Evolutionary conservation across 2,888 invertebrate species (phyloP), one percentile per base, ranked within the genome.

Genomic region (Patella ulyssiponensis): DNA sequence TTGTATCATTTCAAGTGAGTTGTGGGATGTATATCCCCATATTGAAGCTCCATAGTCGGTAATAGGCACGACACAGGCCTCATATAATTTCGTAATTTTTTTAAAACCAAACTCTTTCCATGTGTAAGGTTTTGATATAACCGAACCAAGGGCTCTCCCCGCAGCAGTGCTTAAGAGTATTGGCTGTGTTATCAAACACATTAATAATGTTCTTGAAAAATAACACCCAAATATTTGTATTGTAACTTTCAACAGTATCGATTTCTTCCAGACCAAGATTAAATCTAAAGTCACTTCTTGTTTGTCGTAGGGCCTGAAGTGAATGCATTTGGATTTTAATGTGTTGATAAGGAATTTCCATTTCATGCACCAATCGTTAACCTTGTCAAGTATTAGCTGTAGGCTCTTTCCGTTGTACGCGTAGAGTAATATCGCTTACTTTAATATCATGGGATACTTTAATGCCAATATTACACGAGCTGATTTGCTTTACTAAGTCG

Each of bases 211-310:
- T 71, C 69, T 53, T 74, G 17, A 52, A 81, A 80, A 11, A 69
- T 78, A 4, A 80, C 77, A 9, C 81, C 81, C 17, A 80, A 73
- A 54, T 81, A 81, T 69, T n/a, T n/a, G n/a, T n/a, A n/a, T 78
- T 81, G 53, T 78, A 81, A 14, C 69, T 33, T 12, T 70, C 71
- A 14, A 79, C 77, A 5, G 44, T 71, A 69, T 80, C 73, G 14
- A 80, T 11, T 20, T 70, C 33, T 64, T 78, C 75, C 23, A 78
- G 74, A n/a, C 81, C 79, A 44, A 81, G 70, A 44, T 58, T 44
- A 69, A 81, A 80, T n/a, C 1, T 44, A 79, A 58, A 74, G 2
- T 72, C 27, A 17, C 71, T 77, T 44, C 72, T 54, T 23, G 58
- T 23, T 51, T 27, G 1, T 33, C 52, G 23, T 58, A 27, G 33